Conservation (phyloP, 2,888 invertebrate genomes). For the Noctua janthina region DNA sequence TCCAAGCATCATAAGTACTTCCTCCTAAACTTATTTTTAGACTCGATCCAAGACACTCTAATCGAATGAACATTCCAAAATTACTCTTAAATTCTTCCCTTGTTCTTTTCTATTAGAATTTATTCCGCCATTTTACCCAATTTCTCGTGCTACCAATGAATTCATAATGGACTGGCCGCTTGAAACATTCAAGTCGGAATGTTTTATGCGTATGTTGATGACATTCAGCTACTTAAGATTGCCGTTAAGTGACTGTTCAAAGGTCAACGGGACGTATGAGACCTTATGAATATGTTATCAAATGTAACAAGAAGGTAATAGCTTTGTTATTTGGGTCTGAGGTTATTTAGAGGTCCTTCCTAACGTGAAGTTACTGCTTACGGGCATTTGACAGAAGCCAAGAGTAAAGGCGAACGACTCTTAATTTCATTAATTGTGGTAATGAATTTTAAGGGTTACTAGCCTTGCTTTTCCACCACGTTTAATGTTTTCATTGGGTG, state of each 20-base stretch:
- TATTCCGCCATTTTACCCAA: slow-evolving; percentile 35
- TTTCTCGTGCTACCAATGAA: slow-evolving; percentile 41
- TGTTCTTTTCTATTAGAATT: slow-evolving; percentile 35
- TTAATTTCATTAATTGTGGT: slow-evolving; percentile 17
- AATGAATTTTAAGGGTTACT: not conserved
- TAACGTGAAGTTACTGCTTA: not conserved
- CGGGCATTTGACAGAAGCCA: slow-evolving; percentile 9
- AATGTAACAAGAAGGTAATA: slow-evolving; percentile 3
- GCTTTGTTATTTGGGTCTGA: slow-evolving; percentile 6
- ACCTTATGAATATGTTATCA: slow-evolving; percentile 44
- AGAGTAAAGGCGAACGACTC: not conserved
- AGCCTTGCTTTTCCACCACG: not conserved
- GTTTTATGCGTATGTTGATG: slow-evolving; percentile 39
- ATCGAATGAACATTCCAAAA: slow-evolving; percentile 42
- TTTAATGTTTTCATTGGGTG: not conserved
- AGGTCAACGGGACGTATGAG: slow-evolving; percentile 8
- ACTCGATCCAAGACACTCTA: slow-evolving; percentile 2
- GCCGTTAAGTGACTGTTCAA: slow-evolving; percentile 21
- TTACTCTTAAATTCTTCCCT: slow-evolving; percentile 29
- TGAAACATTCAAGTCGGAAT: slow-evolving; percentile 19
- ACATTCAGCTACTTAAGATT: slow-evolving; percentile 43
- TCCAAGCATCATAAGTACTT: slow-evolving; percentile 13
- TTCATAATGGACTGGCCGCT: slow-evolving; percentile 50
- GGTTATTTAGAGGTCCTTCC: slow-evolving; percentile 12
- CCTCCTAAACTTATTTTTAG: slow-evolving; percentile 19